A percentile compares a stretch with the other conserved stretches of the same genome.
Conservation (phyloP, 53 echinoderm and acorn worm genomes). For the Henricia sp. region DNA sequence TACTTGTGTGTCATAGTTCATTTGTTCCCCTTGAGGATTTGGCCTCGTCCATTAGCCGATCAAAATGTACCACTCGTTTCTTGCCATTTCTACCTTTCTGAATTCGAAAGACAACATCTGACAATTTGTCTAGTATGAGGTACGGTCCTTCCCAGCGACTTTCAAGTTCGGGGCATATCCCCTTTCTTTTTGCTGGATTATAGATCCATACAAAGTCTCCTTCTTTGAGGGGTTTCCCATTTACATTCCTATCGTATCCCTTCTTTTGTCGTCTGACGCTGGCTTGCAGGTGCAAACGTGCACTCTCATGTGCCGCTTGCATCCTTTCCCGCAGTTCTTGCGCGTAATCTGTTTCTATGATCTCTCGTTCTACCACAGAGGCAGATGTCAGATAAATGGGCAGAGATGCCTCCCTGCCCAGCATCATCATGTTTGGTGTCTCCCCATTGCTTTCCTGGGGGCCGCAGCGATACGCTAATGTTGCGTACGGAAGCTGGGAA, state of each 20-base stretch:
- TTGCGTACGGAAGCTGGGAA: slow-evolving; percentile 22
- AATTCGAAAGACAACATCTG: background rate
- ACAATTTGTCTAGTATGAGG: background rate
- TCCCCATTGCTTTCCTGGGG: slow-evolving; percentile 25
- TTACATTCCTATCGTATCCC: slow-evolving; percentile 9
- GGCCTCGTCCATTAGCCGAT: slow-evolving; percentile 1
- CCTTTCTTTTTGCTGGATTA: slow-evolving; percentile 35
- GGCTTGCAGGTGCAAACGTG: background rate
- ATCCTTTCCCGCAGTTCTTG: background rate
- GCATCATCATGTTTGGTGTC: slow-evolving; percentile 26
- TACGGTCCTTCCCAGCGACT: slow-evolving; percentile 30
- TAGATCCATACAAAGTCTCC: slow-evolving; percentile 36
- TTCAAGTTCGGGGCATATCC: slow-evolving; percentile 33
- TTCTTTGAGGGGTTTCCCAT: slow-evolving; percentile 6
- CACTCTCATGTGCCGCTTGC: slow-evolving; percentile 11
- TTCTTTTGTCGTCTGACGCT: slow-evolving; percentile 45
- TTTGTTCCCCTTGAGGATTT: background rate
- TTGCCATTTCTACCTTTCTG: background rate
- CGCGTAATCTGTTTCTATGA: background rate
- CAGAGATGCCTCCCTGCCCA: slow-evolving; percentile 12
- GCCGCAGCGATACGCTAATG: slow-evolving; percentile 33
- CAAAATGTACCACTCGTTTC: background rate
- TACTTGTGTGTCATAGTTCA: background rate
- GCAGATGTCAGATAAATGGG: background rate
- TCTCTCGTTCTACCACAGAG: background rate